Base-by-base conservation (phyloP, 2,888 invertebrate species). In the Xestia xanthographa region DNA sequence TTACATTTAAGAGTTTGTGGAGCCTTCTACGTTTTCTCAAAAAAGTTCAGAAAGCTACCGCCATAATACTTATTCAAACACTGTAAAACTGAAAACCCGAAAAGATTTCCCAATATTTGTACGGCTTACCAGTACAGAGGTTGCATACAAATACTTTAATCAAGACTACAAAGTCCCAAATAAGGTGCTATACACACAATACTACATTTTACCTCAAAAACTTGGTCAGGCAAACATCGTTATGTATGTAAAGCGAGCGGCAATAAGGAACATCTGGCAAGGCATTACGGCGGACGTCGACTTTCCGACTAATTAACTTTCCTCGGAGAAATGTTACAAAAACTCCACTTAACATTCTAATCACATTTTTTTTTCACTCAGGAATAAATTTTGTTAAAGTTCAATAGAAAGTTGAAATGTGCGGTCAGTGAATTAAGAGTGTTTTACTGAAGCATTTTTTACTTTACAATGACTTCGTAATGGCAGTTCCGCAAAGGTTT, bases 231-330 rank as follows among this genome's bases (percentile, higher is more conserved):
- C 66, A 71, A 77, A 83, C 85, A 85, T 80, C 80, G 85, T 79
- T 80, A 80, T 79, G 72, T 78, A 82, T 84, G 84, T 84, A 79
- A 80, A 81, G 86, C 76, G 82, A 83, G 72, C 69, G 58, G 89
- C 88, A 85, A 84, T 91, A 88, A 86, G 79, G 75, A 73, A 72
- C 91, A 91, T 89, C 90, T 88, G 91, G 84, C 77, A 72, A 62
- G 67, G 83, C 86, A 85, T 85, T 83, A 84, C 83, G 66, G 77
- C 83, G 85, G 79, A 71, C 84, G 85, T 72, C 84, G 77, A 80
- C 85, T 88, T 91, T 88, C 89, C 84, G 83, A 87, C 90, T 91
- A 91, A 91, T 91, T 91, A 91, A 90, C 91, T 90, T 90, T 88
- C 86, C 82, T 83, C 83, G 77, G 83, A 83, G 85, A 83, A 87